These are phyloP conservation scores for Monarcha castaneiventris DNA, from an alignment of 2,113 vertebrate genomes.

Conservation along the genomic window DNA sequence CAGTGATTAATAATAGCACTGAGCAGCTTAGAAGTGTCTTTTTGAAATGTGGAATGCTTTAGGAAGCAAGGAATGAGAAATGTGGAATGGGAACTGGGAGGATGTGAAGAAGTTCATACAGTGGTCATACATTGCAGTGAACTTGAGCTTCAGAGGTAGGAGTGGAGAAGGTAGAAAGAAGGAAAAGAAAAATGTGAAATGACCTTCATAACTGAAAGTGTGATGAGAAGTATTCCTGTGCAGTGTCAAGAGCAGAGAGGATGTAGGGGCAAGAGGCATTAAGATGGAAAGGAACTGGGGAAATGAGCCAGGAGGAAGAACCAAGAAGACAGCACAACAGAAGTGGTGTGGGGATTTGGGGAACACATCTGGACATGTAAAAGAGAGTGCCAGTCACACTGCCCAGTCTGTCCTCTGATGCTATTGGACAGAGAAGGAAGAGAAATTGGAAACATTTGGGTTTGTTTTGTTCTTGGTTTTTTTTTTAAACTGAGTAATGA, in stretches of 20 bases:
- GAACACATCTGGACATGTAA: neutral
- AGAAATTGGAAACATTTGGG: neutral
- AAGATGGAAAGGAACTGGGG: neutral
- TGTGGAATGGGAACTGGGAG: neutral
- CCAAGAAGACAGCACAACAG: neutral
- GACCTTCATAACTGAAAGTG: neutral
- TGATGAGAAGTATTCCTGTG: neutral
- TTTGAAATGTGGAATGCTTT: neutral
- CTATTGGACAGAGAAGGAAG: neutral
- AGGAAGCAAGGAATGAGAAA: neutral
- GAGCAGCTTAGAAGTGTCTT: neutral
- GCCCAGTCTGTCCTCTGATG: neutral
- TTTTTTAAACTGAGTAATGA: neutral
- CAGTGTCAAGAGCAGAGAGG: neutral
- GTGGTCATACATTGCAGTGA: neutral
- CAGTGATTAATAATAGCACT: neutral
- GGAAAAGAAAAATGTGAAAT: neutral
- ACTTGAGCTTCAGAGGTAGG: neutral
- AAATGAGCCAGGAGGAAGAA: neutral
- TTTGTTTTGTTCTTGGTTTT: neutral
- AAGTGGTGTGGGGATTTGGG: neutral
- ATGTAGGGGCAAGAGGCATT: neutral
- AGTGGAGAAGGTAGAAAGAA: neutral
- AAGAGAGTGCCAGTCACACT: neutral
- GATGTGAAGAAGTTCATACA: neutral